Evolutionary conservation across 1,140 invertebrate genomes (phyloP).

Genomic region (Hyles euphorbiae): DNA sequence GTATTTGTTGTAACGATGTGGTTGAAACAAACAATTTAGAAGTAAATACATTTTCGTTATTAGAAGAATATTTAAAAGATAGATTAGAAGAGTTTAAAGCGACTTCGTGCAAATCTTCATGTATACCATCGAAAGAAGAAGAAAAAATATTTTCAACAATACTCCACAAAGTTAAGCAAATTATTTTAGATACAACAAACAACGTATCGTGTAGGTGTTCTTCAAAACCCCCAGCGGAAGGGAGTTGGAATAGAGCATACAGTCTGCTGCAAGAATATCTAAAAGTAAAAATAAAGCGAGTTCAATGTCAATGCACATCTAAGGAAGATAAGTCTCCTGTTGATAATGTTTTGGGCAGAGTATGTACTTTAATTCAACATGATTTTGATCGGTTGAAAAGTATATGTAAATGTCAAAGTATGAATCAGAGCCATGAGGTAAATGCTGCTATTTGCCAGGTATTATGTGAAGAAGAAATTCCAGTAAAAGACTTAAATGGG

Average conservation of each 20-base stretch:
- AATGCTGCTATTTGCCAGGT: not conserved
- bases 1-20: conserved; percentile 46
- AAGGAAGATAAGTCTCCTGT: not conserved
- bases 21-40: conserved; percentile 49
- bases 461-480: conserved; percentile 16
- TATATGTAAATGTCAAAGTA: conserved; percentile 34
- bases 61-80: conserved; percentile 52
- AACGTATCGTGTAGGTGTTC: conserved; percentile 38
- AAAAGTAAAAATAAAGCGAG: conserved; percentile 55
- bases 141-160: conserved; percentile 41
- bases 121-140: conserved; percentile 41
- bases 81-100: conserved; percentile 45
- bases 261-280: conserved; percentile 59
- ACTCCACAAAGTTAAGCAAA: conserved; percentile 45
- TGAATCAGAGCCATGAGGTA: conserved; percentile 14
- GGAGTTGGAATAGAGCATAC: conserved; percentile 54
- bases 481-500: conserved; percentile 25
- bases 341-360: conserved; percentile 38
- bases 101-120: conserved; percentile 26
- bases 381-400: conserved; percentile 55
- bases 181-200: conserved; percentile 45
- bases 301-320: conserved; percentile 38
- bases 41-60: conserved; percentile 54
- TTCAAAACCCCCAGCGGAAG: conserved; percentile 19
- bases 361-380: conserved; percentile 53